phyloP scores from a whole-genome alignment of 2,888 invertebrate genomes.

The Aphrophora alni region DNA sequence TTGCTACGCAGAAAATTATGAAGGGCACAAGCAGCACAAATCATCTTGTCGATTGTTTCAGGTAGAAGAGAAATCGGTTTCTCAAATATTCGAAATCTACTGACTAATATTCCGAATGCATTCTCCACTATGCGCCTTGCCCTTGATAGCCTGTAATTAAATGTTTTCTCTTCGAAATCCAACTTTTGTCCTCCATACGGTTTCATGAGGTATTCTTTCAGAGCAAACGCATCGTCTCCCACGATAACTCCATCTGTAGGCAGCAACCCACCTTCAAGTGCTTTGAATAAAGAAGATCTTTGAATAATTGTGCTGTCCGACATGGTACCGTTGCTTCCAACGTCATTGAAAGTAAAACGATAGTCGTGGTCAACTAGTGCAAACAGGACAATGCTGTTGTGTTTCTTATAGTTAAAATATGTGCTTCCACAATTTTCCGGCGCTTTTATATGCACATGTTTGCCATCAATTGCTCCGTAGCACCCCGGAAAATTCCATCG shows the following conservation, averaged over 20 bases:
- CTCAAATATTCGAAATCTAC: conserved; percentile 45
- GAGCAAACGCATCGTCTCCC: conserved; percentile 50
- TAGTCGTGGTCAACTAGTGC: too few relatives aligned
- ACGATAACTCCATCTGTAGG: conserved; percentile 34
- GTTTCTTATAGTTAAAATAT: conserved; percentile 19
- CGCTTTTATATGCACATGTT: conserved; percentile 1
- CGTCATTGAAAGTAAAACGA: conserved; percentile 26
- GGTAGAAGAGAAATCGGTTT: too few relatives aligned
- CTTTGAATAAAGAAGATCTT: conserved; percentile 9
- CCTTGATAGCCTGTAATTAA: conserved; percentile 46
- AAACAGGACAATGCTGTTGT: conserved; percentile 24
- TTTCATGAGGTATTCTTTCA: conserved; percentile 48
- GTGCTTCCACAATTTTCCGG: conserved; percentile 11
- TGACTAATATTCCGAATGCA: conserved; percentile 48
- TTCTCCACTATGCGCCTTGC: too few relatives aligned
- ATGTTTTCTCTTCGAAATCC: conserved; percentile 32
- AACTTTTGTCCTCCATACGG: conserved; percentile 43
- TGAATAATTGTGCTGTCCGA: conserved; percentile 18
- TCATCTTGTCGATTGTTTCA: too few relatives aligned
- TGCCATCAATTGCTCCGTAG: too few relatives aligned
- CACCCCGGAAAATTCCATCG: conserved; percentile 25
- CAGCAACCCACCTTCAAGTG: conserved; percentile 14
- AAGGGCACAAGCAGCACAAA: too few relatives aligned
- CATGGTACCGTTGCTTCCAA: conserved; percentile 21
- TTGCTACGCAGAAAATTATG: conserved; percentile 18